Conservation (phyloP, 2,113 vertebrate species). For the Tachysurus fulvidraco region DNA sequence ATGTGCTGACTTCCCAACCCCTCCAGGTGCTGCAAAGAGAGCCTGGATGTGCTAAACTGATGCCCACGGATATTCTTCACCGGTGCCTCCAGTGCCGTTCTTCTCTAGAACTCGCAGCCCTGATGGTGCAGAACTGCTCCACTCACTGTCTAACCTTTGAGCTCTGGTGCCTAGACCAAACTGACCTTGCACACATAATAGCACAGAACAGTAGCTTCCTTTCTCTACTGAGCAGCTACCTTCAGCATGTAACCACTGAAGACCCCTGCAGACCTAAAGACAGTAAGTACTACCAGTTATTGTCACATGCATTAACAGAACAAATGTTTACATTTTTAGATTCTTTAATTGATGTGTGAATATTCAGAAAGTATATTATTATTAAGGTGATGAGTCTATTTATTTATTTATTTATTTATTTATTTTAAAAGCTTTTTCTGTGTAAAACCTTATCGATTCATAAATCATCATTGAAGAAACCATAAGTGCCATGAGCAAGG, state of each 20-base stretch:
- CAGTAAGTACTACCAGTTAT: conserved; percentile 54
- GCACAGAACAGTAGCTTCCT: conserved; percentile 68
- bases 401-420: not conserved
- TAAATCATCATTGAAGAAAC: not conserved
- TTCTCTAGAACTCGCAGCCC: conserved; percentile 62
- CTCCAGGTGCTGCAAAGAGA: conserved; percentile 68
- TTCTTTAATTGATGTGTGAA: not conserved
- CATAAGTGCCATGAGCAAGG: not conserved
- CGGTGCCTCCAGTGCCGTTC: conserved; percentile 74
- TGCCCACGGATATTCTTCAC: conserved; percentile 72
- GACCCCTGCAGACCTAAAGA: conserved; percentile 64
- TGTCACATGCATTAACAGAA: not conserved
- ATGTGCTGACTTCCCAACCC: not conserved
- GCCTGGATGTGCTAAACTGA: conserved; percentile 68
- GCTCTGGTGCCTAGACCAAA: conserved; percentile 79
- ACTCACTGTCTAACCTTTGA: conserved; percentile 85
- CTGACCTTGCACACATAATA: conserved; percentile 60
- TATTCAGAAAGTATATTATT: not conserved
- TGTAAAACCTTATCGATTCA: not conserved
- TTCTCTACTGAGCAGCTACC: conserved; percentile 74
- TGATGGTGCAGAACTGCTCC: conserved; percentile 77
- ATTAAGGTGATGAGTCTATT: not conserved
- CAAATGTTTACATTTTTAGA: no score
- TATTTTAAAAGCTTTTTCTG: not conserved
- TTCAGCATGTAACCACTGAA: conserved; percentile 65